Evolutionary conservation across 2,797 vertebrate genomes (phyloP), one percentile per base, ranked within the genome.

Genomic region (Melanotaenia nigrans): DNA sequence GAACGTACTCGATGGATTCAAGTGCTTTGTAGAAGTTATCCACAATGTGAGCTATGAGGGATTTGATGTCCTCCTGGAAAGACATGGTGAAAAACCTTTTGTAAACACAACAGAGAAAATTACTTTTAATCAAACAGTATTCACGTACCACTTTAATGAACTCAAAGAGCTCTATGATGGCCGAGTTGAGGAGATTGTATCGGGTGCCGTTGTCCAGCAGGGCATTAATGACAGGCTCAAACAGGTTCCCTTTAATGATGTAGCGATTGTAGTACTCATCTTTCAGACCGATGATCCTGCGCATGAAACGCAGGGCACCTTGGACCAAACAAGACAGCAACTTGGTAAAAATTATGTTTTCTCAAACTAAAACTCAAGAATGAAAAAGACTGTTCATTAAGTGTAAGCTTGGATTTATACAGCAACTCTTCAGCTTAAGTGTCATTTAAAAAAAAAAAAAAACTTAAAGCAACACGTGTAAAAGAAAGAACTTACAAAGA

Each of bases 1-100:
- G 97, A 91, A 99, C 98, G 12, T 99, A 99, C 75, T 99, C 97
- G 20, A 99, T 99, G 56, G 97, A 95, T 94, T 99, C 97, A 92
- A 99, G 97, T 91, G 97, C 96, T 94, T 97, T 97, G 93, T 99
- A 99, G 93, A 99, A 99, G 90, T 99, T 98, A 87, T 99, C 98
- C 88, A 99, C 96, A 86, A 99, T 99, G 94, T 99, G 97, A 88
- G 97, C 95, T 73, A 97, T 99, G 78, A 99, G 96, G 79, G 97
- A 98, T 85, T 98, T 97, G 77, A 99, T 94, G 87, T 99, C 98
- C 95, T 99, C 98, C 98, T 99, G 85, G 75, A 81, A 66, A 67
- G 1, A 75, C 6, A 33, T 0, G 13, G n/a, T 32, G 2, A 1
- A 35, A 11, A 18, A 10, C 5, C 25, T 65, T 68, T 20, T 25